Evolutionary conservation across 1,140 invertebrate species (phyloP), one percentile per base, ranked within the genome.

Genomic region (Drosophila willistoni): DNA sequence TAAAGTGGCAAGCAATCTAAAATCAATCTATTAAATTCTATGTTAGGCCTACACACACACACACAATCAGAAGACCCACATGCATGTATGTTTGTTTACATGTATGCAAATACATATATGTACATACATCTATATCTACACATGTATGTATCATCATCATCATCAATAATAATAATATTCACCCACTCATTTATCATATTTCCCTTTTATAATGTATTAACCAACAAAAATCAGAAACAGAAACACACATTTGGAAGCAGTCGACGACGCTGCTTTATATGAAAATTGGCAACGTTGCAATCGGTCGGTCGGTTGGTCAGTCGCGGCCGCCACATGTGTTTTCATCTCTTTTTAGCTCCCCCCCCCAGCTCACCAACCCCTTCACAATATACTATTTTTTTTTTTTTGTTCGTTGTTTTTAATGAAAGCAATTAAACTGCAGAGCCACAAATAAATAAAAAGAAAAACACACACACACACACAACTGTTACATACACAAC

Each of bases 371-470:
- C 17, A 2, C 17, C 10, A 10, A 5, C 25, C 29, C n/a, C n/a
- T 17, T 41, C 34, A 42, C 17, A 29, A 29, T 7, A 29, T 7
- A 29, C 29, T 29, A 29, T 51, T 33, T 41, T 56, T 29, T 22
- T 22, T 22, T 22, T 1, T 51, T 41, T 42, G 13, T 42, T 63
- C 25, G 55, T 74, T 74, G 67, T 67, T 73, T 84, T 82, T 82
- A 79, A 84, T 79, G 73, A 81, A 84, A 84, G 76, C 79, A 84
- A 84, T 84, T 84, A 82, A 84, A 82, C 76, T 84, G 76, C 81
- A 84, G 51, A 71, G 79, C 72, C 70, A 70, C 81, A 84, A 84
- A 82, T 83, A 83, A 83, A 79, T 81, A 79, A 65, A 73, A 75
- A 39, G 12, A 33, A 59, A 41, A 67, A 51, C 47, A 68, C 44